Evolutionary conservation across 2,797 vertebrate genomes (phyloP).

Genomic region (Centroberyx gerrardi): DNA sequence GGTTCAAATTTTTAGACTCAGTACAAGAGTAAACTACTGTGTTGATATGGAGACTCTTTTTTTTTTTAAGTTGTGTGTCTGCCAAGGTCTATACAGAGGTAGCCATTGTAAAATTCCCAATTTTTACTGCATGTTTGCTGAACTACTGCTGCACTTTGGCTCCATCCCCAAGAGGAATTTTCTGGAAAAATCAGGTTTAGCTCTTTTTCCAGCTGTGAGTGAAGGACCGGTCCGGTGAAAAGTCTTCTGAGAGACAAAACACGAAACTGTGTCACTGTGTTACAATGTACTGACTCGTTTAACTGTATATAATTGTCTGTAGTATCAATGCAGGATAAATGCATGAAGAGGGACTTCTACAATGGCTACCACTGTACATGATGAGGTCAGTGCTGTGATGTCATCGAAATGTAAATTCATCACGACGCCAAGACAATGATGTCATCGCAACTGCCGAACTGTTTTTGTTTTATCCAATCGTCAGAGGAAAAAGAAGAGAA

Average conservation of each 20-base stretch:
- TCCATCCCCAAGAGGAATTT: background rate
- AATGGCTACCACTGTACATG: background rate
- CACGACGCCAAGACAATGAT: background rate
- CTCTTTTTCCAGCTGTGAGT: background rate
- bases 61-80: background rate
- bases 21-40: background rate
- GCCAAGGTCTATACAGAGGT: conserved; percentile 9
- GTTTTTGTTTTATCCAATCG: background rate
- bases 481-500: background rate
- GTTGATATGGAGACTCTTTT: background rate
- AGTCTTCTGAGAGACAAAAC: no score
- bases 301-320: background rate
- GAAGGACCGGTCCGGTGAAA: no score
- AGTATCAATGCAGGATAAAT: background rate
- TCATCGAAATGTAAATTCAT: background rate
- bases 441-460: conserved; percentile 32
- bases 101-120: conserved; percentile 18
- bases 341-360: conserved; percentile 16
- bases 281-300: no score
- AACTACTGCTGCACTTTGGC: conserved; percentile 19
- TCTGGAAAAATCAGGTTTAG: background rate
- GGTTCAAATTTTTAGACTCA: background rate
- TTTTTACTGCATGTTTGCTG: conserved; percentile 29
- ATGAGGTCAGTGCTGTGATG: background rate
- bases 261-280: no score